These are phyloP conservation scores for Anhinga anhinga DNA, from an alignment of 2,113 vertebrate species.

Conservation along the genomic window DNA sequence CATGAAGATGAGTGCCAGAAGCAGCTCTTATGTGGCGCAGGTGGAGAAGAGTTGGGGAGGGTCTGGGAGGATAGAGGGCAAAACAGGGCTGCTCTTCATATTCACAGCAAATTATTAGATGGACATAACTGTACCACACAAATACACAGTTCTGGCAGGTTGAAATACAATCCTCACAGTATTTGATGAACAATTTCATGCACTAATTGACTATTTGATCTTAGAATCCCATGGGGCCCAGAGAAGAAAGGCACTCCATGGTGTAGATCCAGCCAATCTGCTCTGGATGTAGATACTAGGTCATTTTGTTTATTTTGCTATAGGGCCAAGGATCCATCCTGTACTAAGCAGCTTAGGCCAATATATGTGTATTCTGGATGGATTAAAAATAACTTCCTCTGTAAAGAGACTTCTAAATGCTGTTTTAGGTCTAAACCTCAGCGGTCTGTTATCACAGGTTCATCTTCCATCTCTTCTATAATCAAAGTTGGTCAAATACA, in stretches of 20 bases:
- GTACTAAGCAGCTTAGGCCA: background rate
- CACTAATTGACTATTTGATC: background rate
- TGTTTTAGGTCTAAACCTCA: background rate
- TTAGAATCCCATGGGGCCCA: background rate
- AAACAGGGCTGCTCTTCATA: fast-evolving
- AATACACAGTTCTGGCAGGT: background rate
- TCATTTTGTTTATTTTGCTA: background rate
- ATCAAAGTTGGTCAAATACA: background rate
- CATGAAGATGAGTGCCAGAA: fast-evolving
- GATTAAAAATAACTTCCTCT: background rate
- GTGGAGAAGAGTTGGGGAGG: background rate
- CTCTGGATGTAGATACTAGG: background rate
- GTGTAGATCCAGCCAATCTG: background rate
- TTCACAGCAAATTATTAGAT: background rate
- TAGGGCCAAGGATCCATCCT: background rate
- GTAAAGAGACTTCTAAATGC: background rate
- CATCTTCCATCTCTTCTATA: background rate
- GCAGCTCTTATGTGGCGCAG: fast-evolving
- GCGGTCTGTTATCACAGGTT: background rate
- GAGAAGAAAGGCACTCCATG: background rate
- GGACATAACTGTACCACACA: background rate
- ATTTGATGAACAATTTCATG: background rate
- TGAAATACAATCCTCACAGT: background rate
- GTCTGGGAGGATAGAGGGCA: background rate
- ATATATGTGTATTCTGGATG: background rate